phyloP scores from a whole-genome alignment of 1,140 invertebrate genomes.

The Drosophila tani region DNA sequence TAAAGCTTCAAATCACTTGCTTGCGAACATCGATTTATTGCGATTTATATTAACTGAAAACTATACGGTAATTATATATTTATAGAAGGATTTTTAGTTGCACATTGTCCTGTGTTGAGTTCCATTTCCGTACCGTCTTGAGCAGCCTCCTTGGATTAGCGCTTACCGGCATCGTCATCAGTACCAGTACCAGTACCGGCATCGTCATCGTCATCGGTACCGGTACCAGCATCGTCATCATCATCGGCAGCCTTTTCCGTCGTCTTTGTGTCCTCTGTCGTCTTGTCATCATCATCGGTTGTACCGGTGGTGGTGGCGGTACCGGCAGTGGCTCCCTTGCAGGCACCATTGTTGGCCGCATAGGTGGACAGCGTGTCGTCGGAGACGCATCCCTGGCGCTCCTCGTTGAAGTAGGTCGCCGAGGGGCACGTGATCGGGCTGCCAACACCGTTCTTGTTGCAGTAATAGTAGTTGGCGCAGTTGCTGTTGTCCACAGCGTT shows the following conservation, averaged over 20 bases:
- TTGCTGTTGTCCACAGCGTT: conserved; percentile 33
- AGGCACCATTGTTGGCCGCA: conserved; percentile 22
- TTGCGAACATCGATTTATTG: conserved; percentile 26
- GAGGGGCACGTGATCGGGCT: neutral
- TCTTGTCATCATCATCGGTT: neutral
- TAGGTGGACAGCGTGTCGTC: accelerated
- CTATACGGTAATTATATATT: conserved; percentile 18
- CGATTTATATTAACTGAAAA: conserved; percentile 28
- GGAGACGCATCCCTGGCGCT: conserved; percentile 17
- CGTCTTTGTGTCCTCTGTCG: neutral
- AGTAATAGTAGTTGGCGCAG: conserved; percentile 52
- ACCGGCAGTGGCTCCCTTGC: conserved; percentile 15
- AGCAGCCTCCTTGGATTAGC: neutral
- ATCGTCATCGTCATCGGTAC: no score
- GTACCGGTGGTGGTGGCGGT: neutral
- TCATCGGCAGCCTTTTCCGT: neutral
- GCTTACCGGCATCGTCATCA: no score
- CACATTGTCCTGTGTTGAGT: conserved; percentile 16
- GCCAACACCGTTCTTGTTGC: conserved; percentile 14
- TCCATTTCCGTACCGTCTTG: neutral
- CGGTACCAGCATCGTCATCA: no score
- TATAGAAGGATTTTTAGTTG: conserved; percentile 1
- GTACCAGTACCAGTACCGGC: no score
- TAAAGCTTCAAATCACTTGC: neutral
- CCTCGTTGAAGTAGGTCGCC: conserved; percentile 33